Base-by-base conservation (phyloP, 2,113 vertebrate genomes). In the Nothoprocta perdicaria region DNA sequence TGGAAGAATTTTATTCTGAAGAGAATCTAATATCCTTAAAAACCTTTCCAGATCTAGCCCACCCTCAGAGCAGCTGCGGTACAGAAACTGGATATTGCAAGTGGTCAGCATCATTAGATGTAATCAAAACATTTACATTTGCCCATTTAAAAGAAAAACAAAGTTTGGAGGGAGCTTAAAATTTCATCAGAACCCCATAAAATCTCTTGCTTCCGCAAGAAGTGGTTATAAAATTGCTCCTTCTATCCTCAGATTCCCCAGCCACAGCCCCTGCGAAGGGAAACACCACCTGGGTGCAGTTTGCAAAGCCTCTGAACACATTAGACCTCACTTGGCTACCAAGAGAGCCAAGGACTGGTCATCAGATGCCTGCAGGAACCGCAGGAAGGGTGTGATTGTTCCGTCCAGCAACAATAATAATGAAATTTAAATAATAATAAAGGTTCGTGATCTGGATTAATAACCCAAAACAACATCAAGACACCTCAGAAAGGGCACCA, bases 21-120 rank as follows among this genome's bases (percentile, higher is more conserved):
- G 74, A 69, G 17, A 87, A 61, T 27, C 21, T 15, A 85, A 91
- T 57, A 91, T 21, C 41, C 33, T 65, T 91, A 68, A 96, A 93
- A 89, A 86, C 29, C 52, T 87, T 80, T 71, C 43, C 72, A 93
- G 65, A 91, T 82, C 48, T 88, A 73, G 87, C 87, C 95, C 91
- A 96, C 89, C 87, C 92, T 93, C 58, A 43, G 12, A 92, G 57
- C 29, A 74, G 33, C 68, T 94, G 89, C 18, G 3, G 23, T 48
- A 89, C 2, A 1, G 85, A 93, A 95, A 95, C 11, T 35, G 62
- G 68, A 91, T 41, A 91, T 69, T 62, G 43, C 33, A 87, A 31
- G 73, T 23, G 72, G 69, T 67, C 76, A 89, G 41, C n/a, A 91
- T 61, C 29, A 35, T 57, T 88, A 89, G 76, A 88, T 87, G 88